These are phyloP conservation scores for Aphyosemion australe DNA, from an alignment of 2,113 vertebrate species.

Conservation along the genomic window DNA sequence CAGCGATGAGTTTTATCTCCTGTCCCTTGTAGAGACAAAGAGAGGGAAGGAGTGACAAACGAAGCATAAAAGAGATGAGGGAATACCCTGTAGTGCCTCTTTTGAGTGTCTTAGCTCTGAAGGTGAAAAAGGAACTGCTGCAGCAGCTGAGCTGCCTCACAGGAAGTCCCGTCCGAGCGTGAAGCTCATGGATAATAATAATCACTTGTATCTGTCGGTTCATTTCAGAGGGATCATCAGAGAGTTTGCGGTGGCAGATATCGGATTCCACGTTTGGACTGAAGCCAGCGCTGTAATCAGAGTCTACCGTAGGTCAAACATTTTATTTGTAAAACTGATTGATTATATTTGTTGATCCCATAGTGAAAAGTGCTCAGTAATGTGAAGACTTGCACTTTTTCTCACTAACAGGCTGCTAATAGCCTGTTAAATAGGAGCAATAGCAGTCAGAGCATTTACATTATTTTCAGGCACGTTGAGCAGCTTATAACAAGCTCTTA, in stretches of 20 bases:
- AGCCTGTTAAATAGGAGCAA: not conserved
- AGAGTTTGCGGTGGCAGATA: not conserved
- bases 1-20: slow-evolving; percentile 40
- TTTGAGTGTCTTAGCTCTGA: slow-evolving; percentile 36
- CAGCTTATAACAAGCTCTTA: no score
- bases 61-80: slow-evolving; percentile 8
- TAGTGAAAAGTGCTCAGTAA: slow-evolving; percentile 1
- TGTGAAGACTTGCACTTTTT: slow-evolving; percentile 6
- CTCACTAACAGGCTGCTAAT: slow-evolving; percentile 7
- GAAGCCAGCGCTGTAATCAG: not conserved
- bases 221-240: slow-evolving; percentile 5
- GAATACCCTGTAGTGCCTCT: slow-evolving; percentile 14
- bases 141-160: not conserved
- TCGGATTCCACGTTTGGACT: not conserved
- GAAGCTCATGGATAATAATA: slow-evolving; percentile 22
- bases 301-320: not conserved
- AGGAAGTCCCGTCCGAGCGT: slow-evolving; percentile 6
- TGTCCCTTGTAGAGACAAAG: slow-evolving; percentile 39
- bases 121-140: slow-evolving; percentile 37
- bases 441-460: not conserved
- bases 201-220: slow-evolving; percentile 20
- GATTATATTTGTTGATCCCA: not conserved
- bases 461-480: slow-evolving; percentile 9
- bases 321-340: slow-evolving; percentile 6
- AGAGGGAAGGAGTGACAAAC: slow-evolving; percentile 4